phyloP scores from a whole-genome alignment of 2,797 vertebrate species.

The Macropus fuliginosus region DNA sequence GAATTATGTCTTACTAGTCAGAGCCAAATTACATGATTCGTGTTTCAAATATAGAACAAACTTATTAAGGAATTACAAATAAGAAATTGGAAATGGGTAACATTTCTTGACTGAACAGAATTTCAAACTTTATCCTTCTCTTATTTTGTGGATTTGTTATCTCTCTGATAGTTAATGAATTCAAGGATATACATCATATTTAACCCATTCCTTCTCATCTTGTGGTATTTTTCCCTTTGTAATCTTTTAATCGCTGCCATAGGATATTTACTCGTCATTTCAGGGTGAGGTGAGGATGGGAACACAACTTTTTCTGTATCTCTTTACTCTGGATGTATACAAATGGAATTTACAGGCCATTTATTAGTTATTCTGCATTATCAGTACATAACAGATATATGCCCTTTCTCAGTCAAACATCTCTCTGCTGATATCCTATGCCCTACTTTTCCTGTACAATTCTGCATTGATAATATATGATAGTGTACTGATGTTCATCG shows the following conservation, averaged over 20 bases:
- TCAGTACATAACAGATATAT: background rate
- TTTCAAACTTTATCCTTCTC: background rate
- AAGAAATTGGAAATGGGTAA: background rate
- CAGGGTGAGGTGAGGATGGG: background rate
- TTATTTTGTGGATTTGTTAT: background rate
- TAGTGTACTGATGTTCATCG: background rate
- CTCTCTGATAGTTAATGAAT: background rate
- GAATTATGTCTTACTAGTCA: background rate
- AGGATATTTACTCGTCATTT: background rate
- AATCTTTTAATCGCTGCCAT: background rate
- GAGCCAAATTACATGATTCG: background rate
- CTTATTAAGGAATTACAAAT: background rate
- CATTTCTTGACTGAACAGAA: background rate
- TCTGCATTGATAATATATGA: background rate
- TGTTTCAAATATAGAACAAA: conserved; percentile 12
- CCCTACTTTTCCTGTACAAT: background rate
- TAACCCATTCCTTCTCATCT: background rate
- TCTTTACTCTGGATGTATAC: background rate
- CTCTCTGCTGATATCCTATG: background rate
- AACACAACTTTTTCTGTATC: background rate
- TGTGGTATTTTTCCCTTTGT: background rate
- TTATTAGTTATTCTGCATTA: background rate
- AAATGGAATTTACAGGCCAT: background rate
- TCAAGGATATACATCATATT: background rate
- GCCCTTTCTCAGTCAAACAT: background rate